Evolutionary conservation across 2,888 invertebrate species (phyloP), one percentile per base, ranked within the genome.

Genomic region (Stegophylla sp.): DNA sequence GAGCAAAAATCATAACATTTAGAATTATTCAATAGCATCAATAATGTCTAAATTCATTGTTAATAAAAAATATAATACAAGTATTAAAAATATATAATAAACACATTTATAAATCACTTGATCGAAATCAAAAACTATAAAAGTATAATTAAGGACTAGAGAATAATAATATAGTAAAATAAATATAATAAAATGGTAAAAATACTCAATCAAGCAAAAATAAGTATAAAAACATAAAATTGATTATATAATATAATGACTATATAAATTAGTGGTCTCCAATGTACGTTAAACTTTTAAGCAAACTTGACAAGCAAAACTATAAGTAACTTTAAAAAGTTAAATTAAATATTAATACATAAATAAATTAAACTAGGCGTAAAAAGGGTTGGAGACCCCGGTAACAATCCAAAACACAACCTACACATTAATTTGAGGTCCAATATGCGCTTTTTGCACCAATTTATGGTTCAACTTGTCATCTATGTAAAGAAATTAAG

Each of bases 1-100:
- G 34, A 63, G 63, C 20, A 51, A 71, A 71, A 69, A 74, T 20
- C 34, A 63, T 34, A 63, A 43, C n/a, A 51, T 20, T 74, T 51
- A 63, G 74, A 74, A 74, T 72, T 59, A 59, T 74, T 63, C 10
- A 63, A 74, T 48, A 63, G 72, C 41, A 74, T 63, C 9, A 63
- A 63, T 34, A 74, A 63, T 75, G 17, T 51, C 74, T 64, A 75
- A 74, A 61, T 34, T 34, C 72, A 59, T 34, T 75, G 5, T 51
- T 51, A 41, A 41, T 51, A 63, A 34, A 51, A 45, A 45, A 63
- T 63, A 51, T 34, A 7, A 75, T 61, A 74, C 28, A 34, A 34
- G n/a, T 73, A 73, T 73, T 73, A 73, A 73, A 73, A 73, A 73
- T 73, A 73, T 73, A 73, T 73, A 61, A 73, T 61, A 45, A 73